phyloP scores from a whole-genome alignment of 2,113 vertebrate genomes.

The Fulmarus glacialis region DNA sequence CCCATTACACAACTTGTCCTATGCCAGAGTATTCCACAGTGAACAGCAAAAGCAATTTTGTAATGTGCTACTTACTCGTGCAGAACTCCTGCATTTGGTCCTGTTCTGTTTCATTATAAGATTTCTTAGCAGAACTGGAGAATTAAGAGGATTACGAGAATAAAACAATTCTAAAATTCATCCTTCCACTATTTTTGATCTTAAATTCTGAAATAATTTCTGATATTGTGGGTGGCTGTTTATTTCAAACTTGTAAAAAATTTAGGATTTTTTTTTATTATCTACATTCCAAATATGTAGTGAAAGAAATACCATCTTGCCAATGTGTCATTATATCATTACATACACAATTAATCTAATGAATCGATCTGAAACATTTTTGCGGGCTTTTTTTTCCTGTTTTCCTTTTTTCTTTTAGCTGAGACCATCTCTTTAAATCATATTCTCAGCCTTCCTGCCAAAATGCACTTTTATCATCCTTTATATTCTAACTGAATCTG shows the following conservation, averaged over 20 bases:
- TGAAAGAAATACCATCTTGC: background rate
- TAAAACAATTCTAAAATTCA: background rate
- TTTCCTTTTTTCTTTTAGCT: background rate
- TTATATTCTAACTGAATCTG: background rate
- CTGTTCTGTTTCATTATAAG: background rate
- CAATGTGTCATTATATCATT: background rate
- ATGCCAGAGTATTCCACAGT: background rate
- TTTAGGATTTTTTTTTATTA: background rate
- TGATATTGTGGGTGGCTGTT: background rate
- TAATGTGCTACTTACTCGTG: background rate
- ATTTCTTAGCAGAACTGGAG: background rate
- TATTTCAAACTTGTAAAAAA: background rate
- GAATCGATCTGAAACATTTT: background rate
- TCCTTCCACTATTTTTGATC: background rate
- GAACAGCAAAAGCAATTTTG: background rate
- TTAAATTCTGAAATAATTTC: background rate
- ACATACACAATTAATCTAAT: background rate
- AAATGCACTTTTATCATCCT: background rate
- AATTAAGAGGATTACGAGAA: background rate
- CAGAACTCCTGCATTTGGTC: background rate
- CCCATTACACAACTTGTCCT: background rate
- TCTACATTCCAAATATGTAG: background rate
- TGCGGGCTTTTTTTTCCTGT: accelerated
- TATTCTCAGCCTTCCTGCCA: background rate
- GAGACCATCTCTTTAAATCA: background rate